Evolutionary conservation across 2,888 invertebrate genomes (phyloP), one percentile per base, ranked within the genome.

Genomic region (Phorcus lineatus): DNA sequence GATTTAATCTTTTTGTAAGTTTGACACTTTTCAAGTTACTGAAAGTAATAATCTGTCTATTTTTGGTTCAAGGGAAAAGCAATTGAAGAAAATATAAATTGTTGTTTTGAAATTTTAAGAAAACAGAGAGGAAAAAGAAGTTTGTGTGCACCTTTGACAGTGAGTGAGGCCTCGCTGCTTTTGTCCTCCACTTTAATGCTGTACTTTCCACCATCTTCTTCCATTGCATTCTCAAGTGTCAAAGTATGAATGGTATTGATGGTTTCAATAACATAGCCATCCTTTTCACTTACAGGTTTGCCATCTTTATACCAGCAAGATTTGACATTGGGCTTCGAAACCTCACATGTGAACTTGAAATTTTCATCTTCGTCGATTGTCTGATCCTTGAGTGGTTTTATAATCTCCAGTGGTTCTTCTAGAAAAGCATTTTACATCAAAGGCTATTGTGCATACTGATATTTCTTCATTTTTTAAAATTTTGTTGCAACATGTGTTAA

Each of bases 221-320:
- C 67, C 24, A 81, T 81, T 13, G 85, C 87, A 67, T 89, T 84
- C 19, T 84, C 81, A 77, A 90, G 84, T 70, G 86, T 82, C 78
- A 90, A 85, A 16, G 81, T 84, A 76, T 90, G 89, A 40, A 81
- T 80, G 24, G 77, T 83, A 7, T 86, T 88, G 31, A 87, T 83
- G 16, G 82, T 82, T 80, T 97, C 95, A 24, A 97, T 95, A 90
- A 86, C 97, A 95, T 92, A 97, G 92, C 97, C 86, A 82, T 89
- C 97, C 96, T 97, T 97, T 74, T 97, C 96, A 89, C 96, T 74
- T 22, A 90, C 74, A 79, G 87, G 87, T 81, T 87, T 85, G 28
- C 84, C 86, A 74, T 90, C 87, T 80, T 88, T 88, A 83, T 84
- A 86, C 90, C 90, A 86, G 74, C 79, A 84, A 28, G 82, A 82